Conservation (phyloP, 2,113 vertebrate species). For the Phyllostomus hastatus region DNA sequence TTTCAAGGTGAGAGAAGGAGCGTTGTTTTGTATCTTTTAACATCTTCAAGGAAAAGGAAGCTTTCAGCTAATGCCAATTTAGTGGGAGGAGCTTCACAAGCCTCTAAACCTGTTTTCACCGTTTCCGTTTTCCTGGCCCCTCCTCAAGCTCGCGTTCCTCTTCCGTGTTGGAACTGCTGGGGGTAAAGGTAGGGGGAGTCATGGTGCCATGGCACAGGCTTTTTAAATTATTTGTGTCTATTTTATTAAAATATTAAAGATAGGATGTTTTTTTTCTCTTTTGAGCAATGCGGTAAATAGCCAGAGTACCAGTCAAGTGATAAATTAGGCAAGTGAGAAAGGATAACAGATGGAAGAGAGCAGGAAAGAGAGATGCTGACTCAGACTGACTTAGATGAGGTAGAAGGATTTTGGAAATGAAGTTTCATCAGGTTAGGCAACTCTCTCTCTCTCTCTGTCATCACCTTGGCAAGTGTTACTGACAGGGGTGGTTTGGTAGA, state of each 20-base stretch:
- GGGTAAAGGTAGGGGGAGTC: not conserved
- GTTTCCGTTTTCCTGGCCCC: not conserved
- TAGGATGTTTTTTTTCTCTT: not conserved
- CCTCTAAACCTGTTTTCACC: not conserved
- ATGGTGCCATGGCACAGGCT: not conserved
- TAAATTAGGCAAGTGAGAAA: not conserved
- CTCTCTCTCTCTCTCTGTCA: not conserved
- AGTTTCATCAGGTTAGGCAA: not conserved
- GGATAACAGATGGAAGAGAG: constrained; percentile 4
- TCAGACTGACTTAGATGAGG: not conserved
- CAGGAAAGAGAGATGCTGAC: not conserved
- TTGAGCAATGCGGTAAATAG: not conserved
- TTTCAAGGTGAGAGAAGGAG: not conserved
- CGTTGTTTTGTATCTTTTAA: not conserved
- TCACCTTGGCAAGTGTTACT: not conserved
- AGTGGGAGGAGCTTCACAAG: not conserved
- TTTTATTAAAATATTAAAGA: not conserved
- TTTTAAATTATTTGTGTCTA: not conserved
- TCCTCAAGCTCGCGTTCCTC: not conserved
- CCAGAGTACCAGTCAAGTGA: not conserved
- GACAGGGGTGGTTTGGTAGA: not conserved
- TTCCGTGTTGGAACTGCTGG: not conserved
- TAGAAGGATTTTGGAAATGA: not conserved
- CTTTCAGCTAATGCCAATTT: not conserved
- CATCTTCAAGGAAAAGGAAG: not conserved